Evolutionary conservation across 23 tunicate species (phyloP), one percentile per base, ranked within the genome.

Genomic region (Botrylloides violaceus): DNA sequence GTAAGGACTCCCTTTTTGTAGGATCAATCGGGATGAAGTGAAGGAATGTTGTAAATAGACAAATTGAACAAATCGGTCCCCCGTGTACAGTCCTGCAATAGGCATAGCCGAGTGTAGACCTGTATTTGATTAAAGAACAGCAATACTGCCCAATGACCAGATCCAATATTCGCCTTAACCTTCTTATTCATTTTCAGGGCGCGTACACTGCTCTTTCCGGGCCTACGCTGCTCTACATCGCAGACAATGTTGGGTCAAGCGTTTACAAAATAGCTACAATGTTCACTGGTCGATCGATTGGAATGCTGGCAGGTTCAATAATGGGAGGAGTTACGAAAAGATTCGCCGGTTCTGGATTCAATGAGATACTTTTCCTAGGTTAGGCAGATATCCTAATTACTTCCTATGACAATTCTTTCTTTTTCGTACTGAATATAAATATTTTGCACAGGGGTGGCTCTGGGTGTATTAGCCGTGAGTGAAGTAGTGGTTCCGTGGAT

Each of bases 221-320:
- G 2, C 95, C 95, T 32, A 90, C 97, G 1, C 76, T 90, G 26
- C 84, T 90, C 1, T 90, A 90, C 60, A 64, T 90, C 2, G 85
- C 90, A 2, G 90, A 83, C 34, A 90, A 90, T 66, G 91, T 83
- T 1, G 57, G 74, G 61, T 78, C 90, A 2, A 74, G 79, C 7
- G 97, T 90, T 2, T 71, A 72, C 9, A 65, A 80, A 55, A 76
- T 90, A 25, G 83, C 97, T 9, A 34, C 85, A 1, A 75, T 83
- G 59, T 90, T 90, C 48, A 78, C 97, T 6, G 97, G 97, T 22
- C 66, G 97, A 79, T 80, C 97, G 19, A 82, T 87, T 49, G 97
- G 97, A 2, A 78, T 78, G 59, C 75, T 83, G 22, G 59, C 78
- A 31, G 97, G 97, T 24, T 59, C 97, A 3, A 50, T 83, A 6